Evolutionary conservation across 23 tunicate genomes (phyloP).

Genomic region (Styela plicata): DNA sequence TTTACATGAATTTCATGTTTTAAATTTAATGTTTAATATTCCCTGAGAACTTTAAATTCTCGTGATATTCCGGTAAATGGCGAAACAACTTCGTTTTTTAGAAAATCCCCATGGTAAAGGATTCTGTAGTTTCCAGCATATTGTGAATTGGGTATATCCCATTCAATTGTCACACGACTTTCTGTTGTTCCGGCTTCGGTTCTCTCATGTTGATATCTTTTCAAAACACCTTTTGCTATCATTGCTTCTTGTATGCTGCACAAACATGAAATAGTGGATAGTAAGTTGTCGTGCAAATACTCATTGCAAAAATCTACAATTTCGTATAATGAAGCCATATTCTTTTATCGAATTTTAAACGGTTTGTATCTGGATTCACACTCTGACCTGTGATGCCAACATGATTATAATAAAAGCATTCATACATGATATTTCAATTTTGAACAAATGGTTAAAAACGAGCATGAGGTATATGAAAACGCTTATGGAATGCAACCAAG

Average conservation of each 20-base stretch:
- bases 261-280: too few species aligned
- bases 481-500: too few species aligned
- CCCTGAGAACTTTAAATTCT: constrained; percentile 15
- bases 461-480: too few species aligned
- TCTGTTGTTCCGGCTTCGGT: constrained; percentile 19
- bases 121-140: constrained; percentile 8
- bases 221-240: constrained; percentile 20
- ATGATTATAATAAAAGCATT: too few species aligned
- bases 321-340: too few species aligned
- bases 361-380: too few species aligned
- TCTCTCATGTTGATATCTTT: neutral
- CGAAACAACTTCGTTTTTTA: neutral
- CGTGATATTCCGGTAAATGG: constrained; percentile 12
- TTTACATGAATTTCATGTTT: neutral
- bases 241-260: constrained; percentile 16
- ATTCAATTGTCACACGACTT: constrained; percentile 30
- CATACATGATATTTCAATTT: too few species aligned
- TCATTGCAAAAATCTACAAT: too few species aligned
- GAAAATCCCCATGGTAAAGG: constrained; percentile 20
- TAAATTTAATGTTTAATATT: neutral
- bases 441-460: too few species aligned
- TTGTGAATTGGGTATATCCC: constrained; percentile 13
- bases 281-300: too few species aligned
- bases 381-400: too few species aligned
- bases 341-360: too few species aligned